These are phyloP conservation scores for Leuciscus idus DNA, from an alignment of 2,113 vertebrate genomes.

Conservation along the genomic window DNA sequence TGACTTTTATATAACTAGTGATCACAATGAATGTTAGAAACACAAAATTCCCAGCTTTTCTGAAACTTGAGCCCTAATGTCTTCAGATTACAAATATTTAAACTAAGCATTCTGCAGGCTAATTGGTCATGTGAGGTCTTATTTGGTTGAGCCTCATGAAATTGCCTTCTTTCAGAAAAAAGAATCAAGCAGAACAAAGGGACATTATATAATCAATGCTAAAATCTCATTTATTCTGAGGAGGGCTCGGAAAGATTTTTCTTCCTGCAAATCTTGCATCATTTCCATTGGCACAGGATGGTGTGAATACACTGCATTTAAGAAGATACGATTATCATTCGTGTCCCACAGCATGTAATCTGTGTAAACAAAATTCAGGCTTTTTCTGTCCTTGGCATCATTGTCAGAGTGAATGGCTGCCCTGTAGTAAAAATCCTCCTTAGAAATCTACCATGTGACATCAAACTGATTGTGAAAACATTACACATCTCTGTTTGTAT, in stretches of 20 bases:
- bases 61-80: conserved; percentile 10
- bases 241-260: not conserved
- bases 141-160: not conserved
- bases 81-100: conserved; percentile 14
- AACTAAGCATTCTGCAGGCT: not conserved
- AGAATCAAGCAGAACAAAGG: not conserved
- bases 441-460: conserved; percentile 25
- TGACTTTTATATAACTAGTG: not conserved
- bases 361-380: not conserved
- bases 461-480: not conserved
- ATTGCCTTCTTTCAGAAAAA: not conserved
- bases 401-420: not conserved
- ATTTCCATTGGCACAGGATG: not conserved
- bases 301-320: not conserved
- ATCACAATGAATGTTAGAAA: not conserved
- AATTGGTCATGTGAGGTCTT: conserved; percentile 21
- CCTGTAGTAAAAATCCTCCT: not conserved
- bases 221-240: not conserved
- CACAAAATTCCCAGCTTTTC: not conserved
- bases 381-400: not conserved
- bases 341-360: not conserved
- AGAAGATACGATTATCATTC: not conserved
- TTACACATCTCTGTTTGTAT: not conserved
- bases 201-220: not conserved
- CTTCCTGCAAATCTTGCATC: not conserved